Conservation (phyloP, 2,888 invertebrate species). For the Scaptomyza parva region DNA sequence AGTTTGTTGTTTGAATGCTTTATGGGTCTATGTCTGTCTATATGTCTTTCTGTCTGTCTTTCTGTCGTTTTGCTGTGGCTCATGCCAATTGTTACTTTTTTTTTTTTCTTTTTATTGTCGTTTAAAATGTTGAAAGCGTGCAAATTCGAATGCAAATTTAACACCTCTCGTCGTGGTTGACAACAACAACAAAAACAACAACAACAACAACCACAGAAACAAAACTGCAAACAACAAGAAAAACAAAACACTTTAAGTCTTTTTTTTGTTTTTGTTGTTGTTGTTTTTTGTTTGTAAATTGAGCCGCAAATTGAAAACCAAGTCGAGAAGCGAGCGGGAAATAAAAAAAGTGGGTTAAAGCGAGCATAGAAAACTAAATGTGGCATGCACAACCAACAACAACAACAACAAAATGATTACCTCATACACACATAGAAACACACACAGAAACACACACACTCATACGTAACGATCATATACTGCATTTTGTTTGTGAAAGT, state of each 20-base stretch:
- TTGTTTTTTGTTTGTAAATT: conserved; percentile 64
- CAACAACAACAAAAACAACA: conserved; percentile 28
- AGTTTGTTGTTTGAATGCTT: conserved; percentile 24
- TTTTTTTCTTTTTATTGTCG: conserved; percentile 63
- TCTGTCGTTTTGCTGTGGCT: conserved; percentile 49
- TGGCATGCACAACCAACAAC: conserved; percentile 5
- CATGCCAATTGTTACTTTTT: conserved; percentile 68
- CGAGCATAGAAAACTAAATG: conserved; percentile 70
- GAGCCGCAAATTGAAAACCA: conserved; percentile 72
- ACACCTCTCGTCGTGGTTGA: conserved; percentile 68
- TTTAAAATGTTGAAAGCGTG: conserved; percentile 76
- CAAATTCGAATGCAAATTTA: conserved; percentile 78
- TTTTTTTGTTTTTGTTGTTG: conserved; percentile 10
- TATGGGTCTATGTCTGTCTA: conserved; percentile 13
- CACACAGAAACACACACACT: conserved; percentile 21
- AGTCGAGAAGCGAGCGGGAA: conserved; percentile 65
- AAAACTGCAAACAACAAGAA: conserved; percentile 26
- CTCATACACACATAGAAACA: conserved; percentile 47
- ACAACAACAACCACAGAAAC: conserved; percentile 23
- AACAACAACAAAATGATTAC: conserved; percentile 52
- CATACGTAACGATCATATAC: conserved; percentile 19
- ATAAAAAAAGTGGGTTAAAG: conserved; percentile 74
- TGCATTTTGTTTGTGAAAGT: conserved; percentile 66
- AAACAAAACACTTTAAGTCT: conserved; percentile 52
- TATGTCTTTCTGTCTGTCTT: conserved; percentile 1